A percentile compares a stretch with the other conserved stretches of the same genome.
Conservation (phyloP, 2,113 vertebrate genomes). For the Pardalotus punctatus region DNA sequence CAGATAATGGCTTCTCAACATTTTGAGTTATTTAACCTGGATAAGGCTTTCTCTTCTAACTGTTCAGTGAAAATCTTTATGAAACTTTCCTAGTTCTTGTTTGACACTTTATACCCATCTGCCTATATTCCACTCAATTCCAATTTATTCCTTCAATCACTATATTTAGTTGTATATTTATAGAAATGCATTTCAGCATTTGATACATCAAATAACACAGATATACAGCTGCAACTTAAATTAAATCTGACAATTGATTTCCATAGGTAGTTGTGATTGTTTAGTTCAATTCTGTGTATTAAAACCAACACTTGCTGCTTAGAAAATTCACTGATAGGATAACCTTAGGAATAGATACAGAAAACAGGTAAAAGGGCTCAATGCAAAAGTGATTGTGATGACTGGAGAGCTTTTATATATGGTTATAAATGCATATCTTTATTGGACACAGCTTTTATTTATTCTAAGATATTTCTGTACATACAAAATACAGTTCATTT, state of each 20-base stretch:
- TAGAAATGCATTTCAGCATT: not conserved
- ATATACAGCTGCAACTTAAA: not conserved
- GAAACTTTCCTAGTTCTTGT: not conserved
- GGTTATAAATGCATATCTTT: not conserved
- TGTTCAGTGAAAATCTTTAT: not conserved
- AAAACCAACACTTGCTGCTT: not conserved
- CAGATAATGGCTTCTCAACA: not conserved
- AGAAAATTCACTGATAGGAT: not conserved
- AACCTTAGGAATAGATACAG: not conserved
- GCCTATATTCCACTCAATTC: not conserved
- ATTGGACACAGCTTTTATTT: not conserved
- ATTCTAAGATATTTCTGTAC: not conserved
- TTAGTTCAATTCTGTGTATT: not conserved
- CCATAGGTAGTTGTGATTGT: not conserved
- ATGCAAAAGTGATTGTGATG: not conserved
- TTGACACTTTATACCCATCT: not conserved
- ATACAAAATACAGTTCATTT: not conserved
- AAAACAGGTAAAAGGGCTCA: not conserved
- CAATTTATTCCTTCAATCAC: not conserved
- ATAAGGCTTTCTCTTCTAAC: not conserved
- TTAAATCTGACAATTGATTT: not conserved
- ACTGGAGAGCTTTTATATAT: not conserved
- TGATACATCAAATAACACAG: not conserved
- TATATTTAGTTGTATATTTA: not conserved
- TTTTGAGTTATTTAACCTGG: not conserved